These are phyloP conservation scores for Tetragonula clypearis DNA, from an alignment of 1,140 invertebrate species.

Conservation along the genomic window DNA sequence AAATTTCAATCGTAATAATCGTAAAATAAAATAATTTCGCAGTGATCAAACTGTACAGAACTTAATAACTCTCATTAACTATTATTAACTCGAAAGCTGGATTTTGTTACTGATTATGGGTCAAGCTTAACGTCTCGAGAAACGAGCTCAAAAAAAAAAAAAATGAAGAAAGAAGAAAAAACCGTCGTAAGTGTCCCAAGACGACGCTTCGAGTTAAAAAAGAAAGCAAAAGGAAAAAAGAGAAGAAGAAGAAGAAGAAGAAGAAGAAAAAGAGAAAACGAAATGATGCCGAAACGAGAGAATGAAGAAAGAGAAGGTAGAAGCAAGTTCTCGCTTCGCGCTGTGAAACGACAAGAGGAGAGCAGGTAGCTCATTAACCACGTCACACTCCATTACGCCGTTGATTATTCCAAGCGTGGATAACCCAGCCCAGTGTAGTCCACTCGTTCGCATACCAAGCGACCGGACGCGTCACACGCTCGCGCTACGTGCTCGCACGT, in stretches of 20 bases:
- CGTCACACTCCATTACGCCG: slow-evolving; percentile 27
- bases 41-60: too few species aligned
- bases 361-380: slow-evolving; percentile 20
- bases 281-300: too few species aligned
- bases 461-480: not conserved
- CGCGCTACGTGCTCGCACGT: slow-evolving; percentile 14
- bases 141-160: too few species aligned
- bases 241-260: not conserved
- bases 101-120: too few species aligned
- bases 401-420: slow-evolving; percentile 31
- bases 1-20: too few species aligned
- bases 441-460: slow-evolving; percentile 35
- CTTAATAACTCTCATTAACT: too few species aligned
- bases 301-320: not conserved
- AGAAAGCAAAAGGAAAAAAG: not conserved
- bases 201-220: not conserved
- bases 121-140: too few species aligned
- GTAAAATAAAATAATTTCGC: too few species aligned
- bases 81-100: too few species aligned
- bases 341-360: not conserved
- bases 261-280: too few species aligned
- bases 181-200: not conserved
- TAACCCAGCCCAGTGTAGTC: not conserved
- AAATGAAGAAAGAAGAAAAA: not conserved
- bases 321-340: not conserved